Conservation (phyloP, 2,888 invertebrate genomes). For the Rhimphoctona megacephalus region DNA sequence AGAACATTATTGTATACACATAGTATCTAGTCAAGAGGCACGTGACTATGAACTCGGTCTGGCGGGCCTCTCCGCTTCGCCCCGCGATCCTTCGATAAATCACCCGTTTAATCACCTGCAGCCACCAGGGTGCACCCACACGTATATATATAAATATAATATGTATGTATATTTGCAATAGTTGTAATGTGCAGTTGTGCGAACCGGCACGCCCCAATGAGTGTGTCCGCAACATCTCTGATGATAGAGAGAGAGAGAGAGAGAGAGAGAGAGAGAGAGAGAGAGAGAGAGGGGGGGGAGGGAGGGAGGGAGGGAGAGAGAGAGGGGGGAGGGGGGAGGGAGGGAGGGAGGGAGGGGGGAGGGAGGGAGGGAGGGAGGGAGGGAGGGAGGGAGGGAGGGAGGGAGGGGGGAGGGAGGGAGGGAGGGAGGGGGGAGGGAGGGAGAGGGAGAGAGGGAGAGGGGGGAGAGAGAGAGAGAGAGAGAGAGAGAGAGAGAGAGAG, state of each 20-base stretch:
- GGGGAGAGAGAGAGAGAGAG: constrained; percentile 25
- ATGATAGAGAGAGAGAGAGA: constrained; percentile 33
- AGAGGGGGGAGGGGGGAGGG: too few relatives aligned
- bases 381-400: too few relatives aligned
- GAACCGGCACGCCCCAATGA: constrained; percentile 52
- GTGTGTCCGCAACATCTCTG: constrained; percentile 51
- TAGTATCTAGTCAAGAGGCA: constrained; percentile 54
- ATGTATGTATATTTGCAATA: constrained; percentile 9
- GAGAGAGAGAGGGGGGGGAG: too few relatives aligned
- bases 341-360: too few relatives aligned
- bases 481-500: constrained; percentile 22
- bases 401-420: too few relatives aligned
- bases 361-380: too few relatives aligned
- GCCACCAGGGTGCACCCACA: constrained; percentile 44
- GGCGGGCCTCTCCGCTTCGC: constrained; percentile 25
- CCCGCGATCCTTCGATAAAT: constrained; percentile 64
- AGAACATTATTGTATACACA: constrained; percentile 51
- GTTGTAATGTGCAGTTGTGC: constrained; percentile 58
- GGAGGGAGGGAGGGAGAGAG: too few relatives aligned
- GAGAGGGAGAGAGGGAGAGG: constrained; percentile 12
- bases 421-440: too few relatives aligned
- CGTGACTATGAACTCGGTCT: constrained; percentile 53
- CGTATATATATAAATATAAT: constrained; percentile 5
- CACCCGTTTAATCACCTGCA: constrained; percentile 68
- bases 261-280: constrained; percentile 12